Base-by-base conservation (phyloP, 1,140 invertebrate genomes). In the Hylaeus anthracinus region DNA sequence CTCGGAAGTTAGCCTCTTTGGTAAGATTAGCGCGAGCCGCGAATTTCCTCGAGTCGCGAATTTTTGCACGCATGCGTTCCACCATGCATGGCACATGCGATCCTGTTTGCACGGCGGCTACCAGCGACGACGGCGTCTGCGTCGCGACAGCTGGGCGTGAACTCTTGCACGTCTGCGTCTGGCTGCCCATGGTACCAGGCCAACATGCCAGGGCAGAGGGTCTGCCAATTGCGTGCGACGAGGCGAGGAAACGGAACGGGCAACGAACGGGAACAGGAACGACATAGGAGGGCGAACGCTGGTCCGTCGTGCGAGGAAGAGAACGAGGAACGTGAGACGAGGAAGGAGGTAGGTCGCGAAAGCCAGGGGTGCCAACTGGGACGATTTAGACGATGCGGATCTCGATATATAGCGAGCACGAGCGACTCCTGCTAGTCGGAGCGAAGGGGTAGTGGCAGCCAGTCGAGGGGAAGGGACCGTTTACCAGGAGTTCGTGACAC, bases 101-200 rank as follows among this genome's bases (percentile, higher is more conserved):
- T 87, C 90, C 90, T 90, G 90, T 83, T 90, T 87, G 82, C 83
- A 60, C 83, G 82, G 81, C 88, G 84, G 84, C 84, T 71, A 82
- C 65, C 82, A 83, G 80, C 80, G 65, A 84, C 88, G 87, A 90
- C 84, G 79, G 91, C 89, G 89, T 89, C 90, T 90, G 90, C 90
- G 90, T 90, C 80, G 83, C 86, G 84, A 83, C 80, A 81, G 67
- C 79, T 86, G 83, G 82, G 84, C 85, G 87, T 90, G 91, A 91
- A 90, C 91, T 92, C 91, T 93, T 93, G 91, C 92, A 93, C 92
- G 92, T 92, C 91, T 92, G 92, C 92, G 92, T 93, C 89, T 88
- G 89, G 84, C 88, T 90, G 90, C 87, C 89, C 90, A 85, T 88
- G 81, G 84, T 86, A 90, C 53, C 92, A 91, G 91, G 91, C 80